A percentile compares a stretch with the other conserved stretches of the same genome.
phyloP scores from a whole-genome alignment of 2,113 vertebrate species.

The Rynchops niger region DNA sequence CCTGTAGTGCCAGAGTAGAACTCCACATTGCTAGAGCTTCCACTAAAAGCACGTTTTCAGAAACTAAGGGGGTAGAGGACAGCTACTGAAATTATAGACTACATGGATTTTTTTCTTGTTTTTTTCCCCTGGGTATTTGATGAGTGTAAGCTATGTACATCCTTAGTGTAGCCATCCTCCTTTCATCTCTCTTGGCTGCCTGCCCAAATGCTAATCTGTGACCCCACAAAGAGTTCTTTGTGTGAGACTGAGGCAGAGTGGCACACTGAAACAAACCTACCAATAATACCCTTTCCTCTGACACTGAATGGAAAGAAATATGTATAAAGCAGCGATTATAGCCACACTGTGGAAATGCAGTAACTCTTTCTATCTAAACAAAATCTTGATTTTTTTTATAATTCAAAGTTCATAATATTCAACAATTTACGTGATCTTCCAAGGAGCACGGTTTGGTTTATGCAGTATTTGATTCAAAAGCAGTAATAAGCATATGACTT shows the following conservation, averaged over 20 bases:
- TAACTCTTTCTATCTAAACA: neutral
- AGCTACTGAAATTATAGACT: neutral
- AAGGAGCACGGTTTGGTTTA: neutral
- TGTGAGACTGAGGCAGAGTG: neutral
- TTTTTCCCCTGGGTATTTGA: neutral
- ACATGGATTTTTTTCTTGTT: neutral
- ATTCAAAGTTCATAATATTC: neutral
- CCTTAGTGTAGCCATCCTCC: conserved; percentile 31
- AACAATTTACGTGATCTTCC: neutral
- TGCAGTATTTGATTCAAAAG: neutral
- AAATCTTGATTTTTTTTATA: neutral
- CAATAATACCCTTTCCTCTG: conserved; percentile 45
- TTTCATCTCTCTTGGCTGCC: conserved; percentile 57
- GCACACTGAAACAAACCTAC: conserved; percentile 43
- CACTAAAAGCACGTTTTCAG: neutral
- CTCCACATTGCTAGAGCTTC: neutral
- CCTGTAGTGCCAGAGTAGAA: neutral
- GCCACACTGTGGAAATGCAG: neutral
- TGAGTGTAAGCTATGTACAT: conserved; percentile 49
- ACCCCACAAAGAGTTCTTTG: conserved; percentile 60
- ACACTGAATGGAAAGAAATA: conserved; percentile 27
- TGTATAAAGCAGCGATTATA: conserved; percentile 12
- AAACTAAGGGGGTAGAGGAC: neutral
- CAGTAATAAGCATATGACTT: neutral
- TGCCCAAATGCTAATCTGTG: conserved; percentile 51